These are phyloP conservation scores for Seriola aureovittata DNA, from an alignment of 2,113 vertebrate genomes.

Conservation along the genomic window DNA sequence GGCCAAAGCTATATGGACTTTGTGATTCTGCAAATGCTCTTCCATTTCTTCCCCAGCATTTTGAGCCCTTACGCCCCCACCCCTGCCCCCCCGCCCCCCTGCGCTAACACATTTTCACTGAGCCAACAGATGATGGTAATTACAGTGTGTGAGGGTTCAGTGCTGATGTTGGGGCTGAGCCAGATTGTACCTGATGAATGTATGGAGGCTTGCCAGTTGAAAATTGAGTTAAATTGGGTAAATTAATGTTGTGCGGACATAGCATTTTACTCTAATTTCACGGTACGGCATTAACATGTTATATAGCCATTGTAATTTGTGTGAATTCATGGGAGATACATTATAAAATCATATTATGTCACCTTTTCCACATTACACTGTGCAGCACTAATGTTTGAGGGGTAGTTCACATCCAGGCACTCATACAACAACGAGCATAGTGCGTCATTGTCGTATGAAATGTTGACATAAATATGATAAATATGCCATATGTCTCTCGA, in stretches of 20 bases:
- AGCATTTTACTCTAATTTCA: not conserved
- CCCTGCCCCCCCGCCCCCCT: too few species aligned
- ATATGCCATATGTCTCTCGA: not conserved
- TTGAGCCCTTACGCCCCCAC: not conserved
- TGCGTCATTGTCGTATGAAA: not conserved
- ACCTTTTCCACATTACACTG: not conserved
- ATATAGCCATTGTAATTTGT: not conserved
- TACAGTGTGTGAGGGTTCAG: not conserved
- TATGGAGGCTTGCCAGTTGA: not conserved
- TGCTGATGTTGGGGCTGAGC: not conserved
- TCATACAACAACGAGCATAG: not conserved
- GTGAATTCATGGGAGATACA: not conserved
- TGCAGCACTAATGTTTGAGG: not conserved
- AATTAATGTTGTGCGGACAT: not conserved
- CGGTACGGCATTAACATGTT: not conserved
- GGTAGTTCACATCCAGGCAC: not conserved
- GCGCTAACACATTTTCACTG: not conserved
- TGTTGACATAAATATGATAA: slow-evolving; percentile 11
- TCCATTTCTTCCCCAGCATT: not conserved
- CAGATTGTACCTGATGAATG: not conserved
- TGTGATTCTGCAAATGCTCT: not conserved
- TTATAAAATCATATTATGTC: not conserved
- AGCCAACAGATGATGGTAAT: slow-evolving; percentile 1
- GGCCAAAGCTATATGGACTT: not conserved
- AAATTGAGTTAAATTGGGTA: not conserved